Base-by-base conservation (phyloP, 2,113 vertebrate genomes). In the Engraulis encrasicolus region DNA sequence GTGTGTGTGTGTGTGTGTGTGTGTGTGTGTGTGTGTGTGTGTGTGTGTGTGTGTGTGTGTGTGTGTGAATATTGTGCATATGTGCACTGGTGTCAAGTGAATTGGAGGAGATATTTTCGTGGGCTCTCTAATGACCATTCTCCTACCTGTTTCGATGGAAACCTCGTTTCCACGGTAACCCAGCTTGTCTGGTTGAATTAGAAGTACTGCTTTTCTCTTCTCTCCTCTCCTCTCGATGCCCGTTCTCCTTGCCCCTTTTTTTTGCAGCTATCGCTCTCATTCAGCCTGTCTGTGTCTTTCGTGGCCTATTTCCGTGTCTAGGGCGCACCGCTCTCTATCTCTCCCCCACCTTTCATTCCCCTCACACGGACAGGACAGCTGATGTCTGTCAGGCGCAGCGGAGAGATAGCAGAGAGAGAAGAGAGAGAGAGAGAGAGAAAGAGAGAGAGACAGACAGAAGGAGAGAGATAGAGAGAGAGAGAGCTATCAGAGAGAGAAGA, bases 131-230 rank as follows among this genome's bases (percentile, higher is more conserved):
- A 94, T 94, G 92, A 92, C 92, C 94, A n/a, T n/a, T 94, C 94
- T 92, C 94, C 92, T 93, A 91, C 92, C 91, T 94, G 92, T 94
- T 93, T 92, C 93, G 91, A 93, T 94, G 93, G 93, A 91, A 94
- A 95, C 93, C 91, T 92, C 79, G 94, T 95, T 95, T 92, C 94
- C 93, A 93, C 87, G 92, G 94, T 91, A 94, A 95, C 93, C 84
- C 92, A 89, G 92, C 89, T 89, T 86, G 92, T 93, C 93, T 93
- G 90, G 88, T 87, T 92, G 92, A 93, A 94, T 93, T 92, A 92
- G 87, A 93, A 93, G 90, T 89, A 81, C 93, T 86, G 91, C 90
- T 82, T 78, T 31, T 27, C 6, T 31, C 11, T 23, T 7, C 7
- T 23, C 14, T 80, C 50, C 52, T 79, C 36, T 71, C 34, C 79